Evolutionary conservation across 30 jellyfish, hydroid and myxozoan species (phyloP), one percentile per base, ranked within the genome.

Genomic region (Turritopsis rubra): DNA sequence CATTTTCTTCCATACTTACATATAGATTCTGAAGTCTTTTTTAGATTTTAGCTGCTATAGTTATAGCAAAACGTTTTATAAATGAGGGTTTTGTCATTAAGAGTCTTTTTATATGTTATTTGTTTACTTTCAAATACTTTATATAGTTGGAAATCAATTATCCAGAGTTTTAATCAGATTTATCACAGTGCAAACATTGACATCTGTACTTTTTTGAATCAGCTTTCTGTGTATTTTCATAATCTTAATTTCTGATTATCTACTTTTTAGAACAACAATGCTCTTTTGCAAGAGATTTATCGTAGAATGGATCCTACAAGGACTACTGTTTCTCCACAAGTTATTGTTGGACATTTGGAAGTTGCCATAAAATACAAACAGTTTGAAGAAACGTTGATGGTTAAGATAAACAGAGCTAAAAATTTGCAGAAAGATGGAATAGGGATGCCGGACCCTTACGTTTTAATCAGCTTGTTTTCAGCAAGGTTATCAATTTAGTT

Each of bases 281-380:
- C 95, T 1, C 87, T 90, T 52, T 70, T 90, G 52, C 86, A 90
- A 78, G 97, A 90, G 73, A 79, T 90, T 29, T 90, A 85, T 68
- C 66, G 75, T 72, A 76, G 97, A 68, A 90, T 90, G 70, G 97
- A 90, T 79, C 97, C 97, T 52, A 71, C 95, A 5, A 86, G 88
- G 29, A 83, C 80, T 29, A 84, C 74, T 24, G 73, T 74, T 1
- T 77, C 90, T 52, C 65, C 53, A 26, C 83, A 86, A 19, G 81
- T 76, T 66, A 29, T 81, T 60, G 81, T 77, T 70, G 97, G 97
- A 54, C 94, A 90, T 52, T 30, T 86, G n/a, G 95, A 90, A 79
- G 73, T 90, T 52, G 73, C 97, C 20, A 41, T 86, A 79, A 90
- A 90, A 75, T 90, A 90, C 87, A 90, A 90, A 30, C 83, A 87